Evolutionary conservation across 2,797 vertebrate genomes (phyloP), one percentile per base, ranked within the genome.

Genomic region (Phylloscopus collybita): DNA sequence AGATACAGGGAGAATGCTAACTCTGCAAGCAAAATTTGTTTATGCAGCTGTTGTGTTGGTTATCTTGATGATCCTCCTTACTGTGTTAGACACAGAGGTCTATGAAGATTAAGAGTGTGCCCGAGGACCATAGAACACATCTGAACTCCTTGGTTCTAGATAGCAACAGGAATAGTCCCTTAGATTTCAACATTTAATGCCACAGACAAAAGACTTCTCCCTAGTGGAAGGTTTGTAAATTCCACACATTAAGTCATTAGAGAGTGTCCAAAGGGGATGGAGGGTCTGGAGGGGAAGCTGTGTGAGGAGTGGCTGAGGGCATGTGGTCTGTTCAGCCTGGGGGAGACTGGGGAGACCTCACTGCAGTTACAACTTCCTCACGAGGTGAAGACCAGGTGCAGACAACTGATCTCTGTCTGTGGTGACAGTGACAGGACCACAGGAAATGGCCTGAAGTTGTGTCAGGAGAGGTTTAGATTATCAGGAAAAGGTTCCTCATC

Each of bases 341-440:
- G 29, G 29, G 15, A 74, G 40, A 30, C 29, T 30, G 69, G 4
- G 6, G 29, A 60, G 3, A 53, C 6, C 25, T 32, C 34, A 34
- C 0, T 34, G 45, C 30, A 65, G 13, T 2, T 62, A 36, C n/a
- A 71, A 1, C 6, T 54, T 2, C 16, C 8, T 51, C 3, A 3
- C 2, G 2, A 69, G 9, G 10, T 4, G 17, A 38, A 57, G 14
- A 6, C 6, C 6, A 51, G 29, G 29, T 6, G 1, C 25, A 76
- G 51, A 0, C 15, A 27, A 30, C 45, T 40, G 29, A 59, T 10
- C n/a, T 51, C 8, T 76, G 6, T 30, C 25, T 42, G 42, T 0
- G 21, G 8, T n/a, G 71, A 15, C 44, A 70, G 13, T 15, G 36
- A 57, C 10, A 90, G 38, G 6, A 19, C 4, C 15, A 0, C 0